Percentiles rank a stretch among this genome's conserved stretches.
Conservation (phyloP, 2,888 invertebrate species). For the Eupithecia subumbrata region DNA sequence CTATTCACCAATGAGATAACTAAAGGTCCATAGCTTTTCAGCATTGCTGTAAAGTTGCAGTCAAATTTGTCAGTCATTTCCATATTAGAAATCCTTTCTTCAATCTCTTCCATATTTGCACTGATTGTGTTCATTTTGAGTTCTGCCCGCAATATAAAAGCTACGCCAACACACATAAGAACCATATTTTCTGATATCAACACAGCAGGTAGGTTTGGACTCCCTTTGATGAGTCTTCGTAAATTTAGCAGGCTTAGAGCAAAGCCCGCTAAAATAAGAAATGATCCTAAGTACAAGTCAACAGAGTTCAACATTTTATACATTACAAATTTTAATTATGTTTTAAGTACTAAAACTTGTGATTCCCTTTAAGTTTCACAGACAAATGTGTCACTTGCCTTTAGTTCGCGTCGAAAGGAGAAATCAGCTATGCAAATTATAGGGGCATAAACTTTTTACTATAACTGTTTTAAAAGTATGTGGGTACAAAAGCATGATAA, state of each 20-base stretch:
- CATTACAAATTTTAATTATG: neutral
- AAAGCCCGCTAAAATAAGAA: constrained; percentile 70
- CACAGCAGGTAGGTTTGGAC: constrained; percentile 59
- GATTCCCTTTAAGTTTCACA: constrained; percentile 32
- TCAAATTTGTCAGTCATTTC: constrained; percentile 44
- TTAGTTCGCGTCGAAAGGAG: constrained; percentile 59
- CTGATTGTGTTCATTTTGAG: constrained; percentile 58
- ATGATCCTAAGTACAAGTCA: constrained; percentile 71
- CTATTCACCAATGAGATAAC: constrained; percentile 75
- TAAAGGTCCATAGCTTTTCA: constrained; percentile 72
- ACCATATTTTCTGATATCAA: constrained; percentile 75
- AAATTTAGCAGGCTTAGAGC: constrained; percentile 69
- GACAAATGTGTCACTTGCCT: constrained; percentile 54
- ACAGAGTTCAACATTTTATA: constrained; percentile 58
- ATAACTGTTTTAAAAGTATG: constrained; percentile 21
- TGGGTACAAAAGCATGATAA: constrained; percentile 13
- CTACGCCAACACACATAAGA: constrained; percentile 70
- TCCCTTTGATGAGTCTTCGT: constrained; percentile 60
- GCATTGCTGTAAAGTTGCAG: constrained; percentile 62
- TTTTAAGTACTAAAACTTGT: constrained; percentile 21
- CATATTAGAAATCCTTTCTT: constrained; percentile 53
- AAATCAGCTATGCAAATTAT: constrained; percentile 71
- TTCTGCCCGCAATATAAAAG: constrained; percentile 64
- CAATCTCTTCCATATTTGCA: constrained; percentile 55
- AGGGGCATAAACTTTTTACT: constrained; percentile 59